Evolutionary conservation across 2,113 vertebrate species (phyloP), one percentile per base, ranked within the genome.

Genomic region (Prunella fulvescens): DNA sequence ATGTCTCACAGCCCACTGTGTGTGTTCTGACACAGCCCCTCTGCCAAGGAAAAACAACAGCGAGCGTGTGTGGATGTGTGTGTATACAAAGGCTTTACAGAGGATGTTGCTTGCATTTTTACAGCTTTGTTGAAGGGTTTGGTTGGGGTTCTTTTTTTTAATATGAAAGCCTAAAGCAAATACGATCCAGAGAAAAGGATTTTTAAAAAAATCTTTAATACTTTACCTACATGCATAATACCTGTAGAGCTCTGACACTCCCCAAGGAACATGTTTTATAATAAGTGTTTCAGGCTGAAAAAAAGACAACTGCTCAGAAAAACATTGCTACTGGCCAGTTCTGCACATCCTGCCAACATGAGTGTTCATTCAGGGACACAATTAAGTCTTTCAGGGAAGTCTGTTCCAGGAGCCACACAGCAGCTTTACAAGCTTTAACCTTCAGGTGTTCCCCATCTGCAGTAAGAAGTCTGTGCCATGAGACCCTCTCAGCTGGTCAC

Each of bases 81-180:
- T 28, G 10, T 3, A 67, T 1, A 87, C 78, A 89, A 72, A 90
- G 88, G 62, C 84, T 85, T 82, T 66, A 73, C 67, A 88, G 67
- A 89, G 67, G 62, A 87, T 12, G 2, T 14, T 67, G 64, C 86
- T 81, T 72, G 80, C 60, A 71, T 83, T 86, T 95, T 51, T 96
- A 60, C 71, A 77, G 71, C 82, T 86, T 82, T 76, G 66, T 77
- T 78, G 69, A 60, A 89, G 47, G 39, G 6, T 71, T 73, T 61
- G 66, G 7, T 81, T 69, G 24, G 33, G 22, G 3, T 18, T 65
- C 4, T 45, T 10, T 28, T 28, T 40, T 39, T n/a, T 7, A n/a
- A 73, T 37, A 53, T 19, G 81, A 66, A 96, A 94, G 81, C 39
- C 90, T 70, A 86, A 94, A 93, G 67, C 71, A 95, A 95, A 88